Evolutionary conservation across 2,797 vertebrate genomes (phyloP), one percentile per base, ranked within the genome.

Genomic region (Ispidina lecontei): DNA sequence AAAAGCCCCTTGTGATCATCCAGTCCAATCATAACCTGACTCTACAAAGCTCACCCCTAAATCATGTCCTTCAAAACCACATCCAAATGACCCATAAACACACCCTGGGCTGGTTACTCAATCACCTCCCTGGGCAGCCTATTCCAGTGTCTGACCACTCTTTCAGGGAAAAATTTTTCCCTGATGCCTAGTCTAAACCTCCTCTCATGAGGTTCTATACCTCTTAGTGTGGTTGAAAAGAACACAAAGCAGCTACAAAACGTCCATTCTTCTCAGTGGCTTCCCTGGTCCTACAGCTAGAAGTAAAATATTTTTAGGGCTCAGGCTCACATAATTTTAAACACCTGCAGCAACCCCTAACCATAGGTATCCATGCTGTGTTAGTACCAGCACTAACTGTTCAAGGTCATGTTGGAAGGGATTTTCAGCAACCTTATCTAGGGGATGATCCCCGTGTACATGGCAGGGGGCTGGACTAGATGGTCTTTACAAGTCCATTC

Each of bases 181-280:
- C 37, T 39, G 14, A 39, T 39, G 37, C 37, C 37, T 14, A 39
- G 14, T 39, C 37, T 39, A 39, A 39, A 39, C 37, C 37, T 39
- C 37, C 37, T 49, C 94, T 91, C 86, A 17, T 7, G 80, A 94
- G 74, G 62, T 89, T 79, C 75, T 73, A 77, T 72, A 63, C 49
- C 67, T 77, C 72, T 68, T 49, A 73, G 18, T 1, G 14, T 22
- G 19, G 47, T 22, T 83, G 55, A 83, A 91, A 91, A 89, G 80
- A 89, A 33, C 19, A 69, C 7, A 72, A 72, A 90, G 46, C 47
- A 49, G 47, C 63, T 87, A 71, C 28, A 77, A 65, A 84, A 77
- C 12, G 26, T 10, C 63, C 59, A 43, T 80, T 75, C 39, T 74
- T 72, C 67, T 44, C 78, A 33, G 44, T 2, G 76, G 64, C 20